Conservation (phyloP, 2,888 invertebrate species). For the Tipula vernalis region DNA sequence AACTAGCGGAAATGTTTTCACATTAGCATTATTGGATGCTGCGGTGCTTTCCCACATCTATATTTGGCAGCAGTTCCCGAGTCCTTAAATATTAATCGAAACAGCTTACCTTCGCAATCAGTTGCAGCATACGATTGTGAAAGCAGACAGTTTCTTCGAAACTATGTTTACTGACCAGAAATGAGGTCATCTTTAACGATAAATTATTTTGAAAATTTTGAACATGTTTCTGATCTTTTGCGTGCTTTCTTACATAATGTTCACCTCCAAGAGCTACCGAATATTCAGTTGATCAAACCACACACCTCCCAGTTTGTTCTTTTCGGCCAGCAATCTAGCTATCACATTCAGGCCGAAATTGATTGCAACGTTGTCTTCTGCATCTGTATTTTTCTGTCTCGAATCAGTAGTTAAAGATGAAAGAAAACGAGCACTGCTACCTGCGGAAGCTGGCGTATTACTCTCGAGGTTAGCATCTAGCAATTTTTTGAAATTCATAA, state of each 20-base stretch:
- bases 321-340: too few relatives aligned
- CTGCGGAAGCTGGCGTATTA: too few relatives aligned
- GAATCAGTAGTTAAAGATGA: too few relatives aligned
- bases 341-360: too few relatives aligned
- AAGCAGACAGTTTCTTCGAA: neutral
- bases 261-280: neutral
- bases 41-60: neutral
- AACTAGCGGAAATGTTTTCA: neutral
- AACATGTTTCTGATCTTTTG: neutral
- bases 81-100: neutral
- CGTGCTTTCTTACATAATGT: neutral
- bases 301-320: too few relatives aligned
- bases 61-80: neutral
- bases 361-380: too few relatives aligned
- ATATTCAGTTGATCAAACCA: neutral
- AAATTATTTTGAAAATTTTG: neutral
- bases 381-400: too few relatives aligned
- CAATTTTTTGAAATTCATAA: too few relatives aligned
- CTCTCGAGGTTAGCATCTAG: too few relatives aligned
- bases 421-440: too few relatives aligned
- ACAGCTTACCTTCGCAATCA: neutral
- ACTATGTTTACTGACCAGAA: neutral
- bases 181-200: neutral
- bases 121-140: neutral
- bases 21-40: neutral